Evolutionary conservation across 2,113 vertebrate species (phyloP).

Genomic region (Lasiurus cinereus): DNA sequence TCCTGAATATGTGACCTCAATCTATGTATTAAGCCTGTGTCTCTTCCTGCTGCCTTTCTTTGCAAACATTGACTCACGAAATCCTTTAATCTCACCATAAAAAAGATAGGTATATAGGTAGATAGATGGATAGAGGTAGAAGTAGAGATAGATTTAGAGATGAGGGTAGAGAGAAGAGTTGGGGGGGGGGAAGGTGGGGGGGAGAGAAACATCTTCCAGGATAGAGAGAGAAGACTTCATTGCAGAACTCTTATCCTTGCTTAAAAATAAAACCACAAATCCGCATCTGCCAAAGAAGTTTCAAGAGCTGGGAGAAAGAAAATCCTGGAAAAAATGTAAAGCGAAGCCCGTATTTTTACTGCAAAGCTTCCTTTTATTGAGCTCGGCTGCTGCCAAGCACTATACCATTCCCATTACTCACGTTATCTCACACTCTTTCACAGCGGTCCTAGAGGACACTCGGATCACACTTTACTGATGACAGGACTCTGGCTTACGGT

Average conservation of each 20-base stretch:
- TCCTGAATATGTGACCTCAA: background rate
- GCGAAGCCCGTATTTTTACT: background rate
- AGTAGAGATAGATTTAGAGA: background rate
- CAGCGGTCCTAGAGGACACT: background rate
- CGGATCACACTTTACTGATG: background rate
- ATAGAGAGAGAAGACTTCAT: background rate
- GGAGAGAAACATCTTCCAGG: background rate
- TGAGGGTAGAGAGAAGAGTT: no score
- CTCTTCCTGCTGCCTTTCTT: background rate
- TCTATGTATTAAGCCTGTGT: background rate
- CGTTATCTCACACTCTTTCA: background rate
- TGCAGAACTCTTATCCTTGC: background rate
- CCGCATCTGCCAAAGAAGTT: background rate
- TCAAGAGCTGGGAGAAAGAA: conserved; percentile 26
- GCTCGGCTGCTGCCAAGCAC: background rate
- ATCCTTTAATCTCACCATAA: background rate
- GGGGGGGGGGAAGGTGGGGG: no score
- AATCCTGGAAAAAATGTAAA: background rate
- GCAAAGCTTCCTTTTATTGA: background rate
- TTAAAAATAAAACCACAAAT: background rate
- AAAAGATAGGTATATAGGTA: background rate
- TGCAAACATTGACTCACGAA: background rate
- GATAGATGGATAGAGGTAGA: background rate
- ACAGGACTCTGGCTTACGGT: background rate
- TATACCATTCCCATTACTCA: background rate